phyloP scores from a whole-genome alignment of 2,888 invertebrate genomes.

The Lampropteryx suffumata region DNA sequence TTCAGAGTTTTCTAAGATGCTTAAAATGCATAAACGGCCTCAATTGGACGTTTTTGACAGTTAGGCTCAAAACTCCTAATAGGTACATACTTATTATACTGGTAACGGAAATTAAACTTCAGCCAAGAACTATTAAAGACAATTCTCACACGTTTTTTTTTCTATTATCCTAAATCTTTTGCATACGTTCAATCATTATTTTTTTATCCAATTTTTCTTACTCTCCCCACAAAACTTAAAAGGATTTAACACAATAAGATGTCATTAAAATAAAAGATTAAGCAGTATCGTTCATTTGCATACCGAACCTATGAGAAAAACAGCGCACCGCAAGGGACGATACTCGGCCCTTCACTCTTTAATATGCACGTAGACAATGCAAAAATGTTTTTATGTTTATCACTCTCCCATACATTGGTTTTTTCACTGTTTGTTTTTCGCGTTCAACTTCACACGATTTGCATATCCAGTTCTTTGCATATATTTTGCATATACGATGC shows the following conservation, averaged over 20 bases:
- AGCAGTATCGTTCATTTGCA: slow-evolving; percentile 72
- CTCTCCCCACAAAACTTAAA: slow-evolving; percentile 63
- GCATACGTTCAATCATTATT: slow-evolving; percentile 77
- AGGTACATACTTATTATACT: slow-evolving; percentile 23
- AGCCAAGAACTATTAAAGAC: slow-evolving; percentile 45
- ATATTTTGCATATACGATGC: slow-evolving; percentile 55
- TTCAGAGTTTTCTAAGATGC: too few species aligned
- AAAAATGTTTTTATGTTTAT: slow-evolving; percentile 77
- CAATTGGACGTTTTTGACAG: too few species aligned
- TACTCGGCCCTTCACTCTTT: slow-evolving; percentile 55
- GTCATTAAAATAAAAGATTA: slow-evolving; percentile 82
- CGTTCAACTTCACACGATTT: slow-evolving; percentile 79
- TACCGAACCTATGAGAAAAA: slow-evolving; percentile 73
- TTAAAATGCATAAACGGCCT: too few species aligned
- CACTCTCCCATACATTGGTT: slow-evolving; percentile 74
- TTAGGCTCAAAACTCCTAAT: too few species aligned
- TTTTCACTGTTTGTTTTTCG: slow-evolving; percentile 77
- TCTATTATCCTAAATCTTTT: slow-evolving; percentile 48
- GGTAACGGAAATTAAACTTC: slow-evolving; percentile 38
- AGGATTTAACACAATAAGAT: slow-evolving; percentile 75
- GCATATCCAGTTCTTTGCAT: slow-evolving; percentile 80
- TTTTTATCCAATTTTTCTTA: slow-evolving; percentile 60
- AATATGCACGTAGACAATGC: slow-evolving; percentile 72
- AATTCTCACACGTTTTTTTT: slow-evolving; percentile 33
- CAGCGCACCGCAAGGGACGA: slow-evolving; percentile 60